These are phyloP conservation scores for Scomber colias DNA, from an alignment of 2,113 vertebrate species.

Conservation along the genomic window DNA sequence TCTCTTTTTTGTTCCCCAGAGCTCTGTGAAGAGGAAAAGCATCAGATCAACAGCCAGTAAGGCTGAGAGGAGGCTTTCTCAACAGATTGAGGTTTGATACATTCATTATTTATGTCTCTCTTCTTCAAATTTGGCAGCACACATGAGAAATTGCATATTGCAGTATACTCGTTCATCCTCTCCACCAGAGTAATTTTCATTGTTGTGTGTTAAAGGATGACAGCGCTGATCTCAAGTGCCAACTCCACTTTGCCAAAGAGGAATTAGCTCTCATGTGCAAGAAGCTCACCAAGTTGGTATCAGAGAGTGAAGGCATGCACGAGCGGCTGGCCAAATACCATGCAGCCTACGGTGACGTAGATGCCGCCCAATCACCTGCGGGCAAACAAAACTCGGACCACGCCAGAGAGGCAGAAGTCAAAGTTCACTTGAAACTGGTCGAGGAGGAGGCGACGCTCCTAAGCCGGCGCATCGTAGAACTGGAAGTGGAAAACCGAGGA, in stretches of 20 bases:
- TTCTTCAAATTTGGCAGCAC: constrained; percentile 1
- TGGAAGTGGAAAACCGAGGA: constrained; percentile 97
- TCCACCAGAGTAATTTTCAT: background rate
- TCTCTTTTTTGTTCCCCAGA: constrained; percentile 81
- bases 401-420: constrained; percentile 91
- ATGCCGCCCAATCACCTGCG: constrained; percentile 83
- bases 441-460: constrained; percentile 97
- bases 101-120: constrained; percentile 3
- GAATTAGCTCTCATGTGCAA: constrained; percentile 98
- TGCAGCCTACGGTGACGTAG: constrained; percentile 90
- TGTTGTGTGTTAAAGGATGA: constrained; percentile 88
- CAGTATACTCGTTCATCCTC: background rate
- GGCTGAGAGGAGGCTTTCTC: constrained; percentile 89
- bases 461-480: constrained; percentile 94
- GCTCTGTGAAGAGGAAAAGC: constrained; percentile 91
- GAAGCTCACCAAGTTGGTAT: constrained; percentile 95
- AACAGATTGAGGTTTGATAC: constrained; percentile 86
- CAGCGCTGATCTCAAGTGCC: constrained; percentile 94
- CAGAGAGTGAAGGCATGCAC: constrained; percentile 92
- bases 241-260: constrained; percentile 98
- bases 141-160: background rate
- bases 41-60: constrained; percentile 87
- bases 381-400: constrained; percentile 83
- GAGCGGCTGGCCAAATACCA: constrained; percentile 93
- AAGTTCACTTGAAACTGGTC: constrained; percentile 94